Evolutionary conservation across 2,797 vertebrate species (phyloP).

Genomic region (Darevskia mixta): DNA sequence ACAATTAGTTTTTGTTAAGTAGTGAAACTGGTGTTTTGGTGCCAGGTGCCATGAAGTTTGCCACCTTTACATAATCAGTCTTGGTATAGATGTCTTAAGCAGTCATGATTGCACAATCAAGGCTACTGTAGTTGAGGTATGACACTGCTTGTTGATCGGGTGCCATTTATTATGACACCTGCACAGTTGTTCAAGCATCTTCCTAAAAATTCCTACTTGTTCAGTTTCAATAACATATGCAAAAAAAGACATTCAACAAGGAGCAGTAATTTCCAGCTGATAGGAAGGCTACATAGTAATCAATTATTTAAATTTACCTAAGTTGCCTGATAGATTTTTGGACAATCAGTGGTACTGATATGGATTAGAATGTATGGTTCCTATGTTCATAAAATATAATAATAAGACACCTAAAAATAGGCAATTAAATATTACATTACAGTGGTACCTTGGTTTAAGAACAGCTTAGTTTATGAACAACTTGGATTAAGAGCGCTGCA

Average conservation of each 20-base stretch:
- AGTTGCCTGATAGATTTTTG: not conserved
- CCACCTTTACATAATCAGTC: conserved; percentile 8
- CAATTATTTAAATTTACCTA: not conserved
- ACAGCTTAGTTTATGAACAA: too few species aligned
- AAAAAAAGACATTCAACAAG: not conserved
- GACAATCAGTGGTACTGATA: not conserved
- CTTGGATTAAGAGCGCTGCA: too few species aligned
- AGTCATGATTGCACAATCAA: conserved; percentile 27
- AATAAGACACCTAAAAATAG: not conserved
- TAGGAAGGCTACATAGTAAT: not conserved
- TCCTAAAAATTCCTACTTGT: not conserved
- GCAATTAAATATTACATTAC: not conserved
- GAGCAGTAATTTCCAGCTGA: not conserved
- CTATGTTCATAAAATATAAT: not conserved
- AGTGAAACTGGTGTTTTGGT: conserved; percentile 6
- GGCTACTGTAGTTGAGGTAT: not conserved
- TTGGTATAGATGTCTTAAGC: conserved; percentile 9
- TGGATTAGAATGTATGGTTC: not conserved
- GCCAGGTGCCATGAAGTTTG: not conserved
- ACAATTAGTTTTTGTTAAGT: not conserved
- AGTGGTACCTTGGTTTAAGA: too few species aligned
- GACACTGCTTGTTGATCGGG: not conserved
- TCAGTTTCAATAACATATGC: not conserved
- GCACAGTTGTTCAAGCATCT: not conserved
- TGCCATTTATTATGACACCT: conserved; percentile 9